Percentiles rank a stretch among this genome's conserved stretches.
Conservation (phyloP, 2,113 vertebrate genomes). For the Phyllostomus discolor region DNA sequence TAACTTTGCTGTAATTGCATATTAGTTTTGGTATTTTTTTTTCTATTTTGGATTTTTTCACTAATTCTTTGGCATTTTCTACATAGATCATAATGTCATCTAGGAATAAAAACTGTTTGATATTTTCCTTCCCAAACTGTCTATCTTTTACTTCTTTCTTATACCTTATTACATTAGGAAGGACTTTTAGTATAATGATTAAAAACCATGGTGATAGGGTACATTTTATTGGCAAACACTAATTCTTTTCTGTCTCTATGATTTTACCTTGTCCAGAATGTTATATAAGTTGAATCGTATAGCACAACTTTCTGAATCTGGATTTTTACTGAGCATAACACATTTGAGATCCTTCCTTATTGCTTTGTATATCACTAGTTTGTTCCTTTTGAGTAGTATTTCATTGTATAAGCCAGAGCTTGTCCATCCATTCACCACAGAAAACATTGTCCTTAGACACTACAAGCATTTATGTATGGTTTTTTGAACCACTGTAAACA, state of each 20-base stretch:
- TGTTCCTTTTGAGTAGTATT: not conserved
- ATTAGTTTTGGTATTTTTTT: not conserved
- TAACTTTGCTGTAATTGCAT: not conserved
- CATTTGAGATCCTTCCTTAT: not conserved
- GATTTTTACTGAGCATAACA: not conserved
- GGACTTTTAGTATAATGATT: too few species aligned
- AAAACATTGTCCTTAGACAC: not conserved
- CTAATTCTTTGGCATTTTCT: not conserved
- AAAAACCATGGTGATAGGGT: not conserved
- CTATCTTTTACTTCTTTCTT: not conserved
- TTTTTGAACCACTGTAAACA: not conserved
- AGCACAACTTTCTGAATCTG: not conserved
- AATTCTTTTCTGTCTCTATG: not conserved
- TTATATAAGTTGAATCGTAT: not conserved
- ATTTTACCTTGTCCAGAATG: not conserved
- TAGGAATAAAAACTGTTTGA: not conserved
- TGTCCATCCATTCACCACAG: not conserved
- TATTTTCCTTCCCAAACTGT: not conserved
- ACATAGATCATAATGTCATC: not conserved
- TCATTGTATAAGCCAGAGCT: not conserved
- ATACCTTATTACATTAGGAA: not conserved
- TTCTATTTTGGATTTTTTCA: not conserved
- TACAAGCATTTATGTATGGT: not conserved
- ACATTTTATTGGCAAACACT: not conserved
- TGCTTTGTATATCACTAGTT: not conserved